Base-by-base conservation (phyloP, 2,113 vertebrate genomes). In the Barnardius zonarius region DNA sequence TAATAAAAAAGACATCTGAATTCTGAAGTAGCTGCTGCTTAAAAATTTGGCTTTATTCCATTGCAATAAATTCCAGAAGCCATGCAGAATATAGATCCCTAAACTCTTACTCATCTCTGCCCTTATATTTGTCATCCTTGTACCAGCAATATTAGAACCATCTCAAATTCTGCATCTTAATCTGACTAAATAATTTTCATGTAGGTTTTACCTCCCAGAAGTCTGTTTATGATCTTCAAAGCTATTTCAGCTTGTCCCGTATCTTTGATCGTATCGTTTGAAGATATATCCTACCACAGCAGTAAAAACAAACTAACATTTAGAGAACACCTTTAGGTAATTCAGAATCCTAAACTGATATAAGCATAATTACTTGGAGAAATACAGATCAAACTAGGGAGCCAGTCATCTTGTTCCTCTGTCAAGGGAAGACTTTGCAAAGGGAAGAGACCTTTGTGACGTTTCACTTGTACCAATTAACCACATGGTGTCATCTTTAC, bases 101-200 rank as follows among this genome's bases (percentile, higher is more conserved):
- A 67, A 95, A 80, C 59, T 51, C 41, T 70, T 73, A 70, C 49
- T 77, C 70, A 74, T 89, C 24, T 77, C 68, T 92, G 49, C 30
- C 51, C 64, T 88, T 93, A 19, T 44, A 57, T 88, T 86, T 93
- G 64, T 92, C 76, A 90, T 77, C 79, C 20, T 92, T 33, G 83
- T 77, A 88, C 54, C 33, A 86, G 80, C 83, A 95, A 83, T 86
- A 90, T 83, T 46, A 81, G 1, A 91, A 22, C 28, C 30, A 68
- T 44, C 83, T 95, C 48, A 92, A 63, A 74, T 92, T 81, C 64
- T 83, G 67, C 51, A 73, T 91, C 73, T 86, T 86, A 90, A 83
- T 93, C 55, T 85, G 82, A 90, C 55, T 77, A 73, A 92, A 7
- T 88, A 93, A 97, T 86, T 86, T 95, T 73, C 61, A 57, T 64